phyloP scores from a whole-genome alignment of 1,140 invertebrate genomes.

The Zaprionus kolodkinae region DNA sequence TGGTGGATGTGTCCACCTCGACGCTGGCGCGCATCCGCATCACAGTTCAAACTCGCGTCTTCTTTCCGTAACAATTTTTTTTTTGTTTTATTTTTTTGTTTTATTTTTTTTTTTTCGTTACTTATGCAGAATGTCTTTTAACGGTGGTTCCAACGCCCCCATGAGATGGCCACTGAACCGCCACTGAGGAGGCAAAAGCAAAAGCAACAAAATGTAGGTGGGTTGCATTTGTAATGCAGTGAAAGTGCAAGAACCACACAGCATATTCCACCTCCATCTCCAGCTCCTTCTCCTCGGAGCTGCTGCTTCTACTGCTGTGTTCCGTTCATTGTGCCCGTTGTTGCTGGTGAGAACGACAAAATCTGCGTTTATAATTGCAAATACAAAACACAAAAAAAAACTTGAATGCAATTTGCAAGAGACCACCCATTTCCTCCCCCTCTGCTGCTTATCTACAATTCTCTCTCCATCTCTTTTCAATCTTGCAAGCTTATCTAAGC shows the following conservation, averaged over 20 bases:
- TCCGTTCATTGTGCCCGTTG: slow-evolving; percentile 68
- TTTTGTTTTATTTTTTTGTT: too few relatives aligned
- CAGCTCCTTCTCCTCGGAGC: not conserved
- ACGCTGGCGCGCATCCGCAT: slow-evolving; percentile 47
- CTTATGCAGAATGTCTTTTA: slow-evolving; percentile 74
- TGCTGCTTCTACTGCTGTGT: too few relatives aligned
- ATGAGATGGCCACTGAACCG: slow-evolving; percentile 53
- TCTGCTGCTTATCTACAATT: slow-evolving; percentile 7
- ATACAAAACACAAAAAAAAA: not conserved
- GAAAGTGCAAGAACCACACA: slow-evolving; percentile 76
- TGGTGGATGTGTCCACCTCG: slow-evolving; percentile 6
- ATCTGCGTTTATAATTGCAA: slow-evolving; percentile 47
- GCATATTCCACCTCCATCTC: slow-evolving; percentile 20
- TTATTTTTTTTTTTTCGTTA: slow-evolving; percentile 38
- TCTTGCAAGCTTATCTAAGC: slow-evolving; percentile 67
- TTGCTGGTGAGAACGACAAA: slow-evolving; percentile 4
- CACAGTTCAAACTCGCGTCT: slow-evolving; percentile 40
- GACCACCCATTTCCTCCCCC: not conserved
- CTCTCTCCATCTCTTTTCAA: not conserved
- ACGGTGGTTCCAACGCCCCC: slow-evolving; percentile 62
- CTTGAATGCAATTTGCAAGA: slow-evolving; percentile 2
- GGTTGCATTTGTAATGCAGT: slow-evolving; percentile 76
- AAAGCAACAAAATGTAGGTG: slow-evolving; percentile 65
- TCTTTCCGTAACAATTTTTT: slow-evolving; percentile 75
- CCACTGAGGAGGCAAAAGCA: slow-evolving; percentile 21